Conservation (phyloP, 2,113 vertebrate genomes). For the Otocyon megalotis region DNA sequence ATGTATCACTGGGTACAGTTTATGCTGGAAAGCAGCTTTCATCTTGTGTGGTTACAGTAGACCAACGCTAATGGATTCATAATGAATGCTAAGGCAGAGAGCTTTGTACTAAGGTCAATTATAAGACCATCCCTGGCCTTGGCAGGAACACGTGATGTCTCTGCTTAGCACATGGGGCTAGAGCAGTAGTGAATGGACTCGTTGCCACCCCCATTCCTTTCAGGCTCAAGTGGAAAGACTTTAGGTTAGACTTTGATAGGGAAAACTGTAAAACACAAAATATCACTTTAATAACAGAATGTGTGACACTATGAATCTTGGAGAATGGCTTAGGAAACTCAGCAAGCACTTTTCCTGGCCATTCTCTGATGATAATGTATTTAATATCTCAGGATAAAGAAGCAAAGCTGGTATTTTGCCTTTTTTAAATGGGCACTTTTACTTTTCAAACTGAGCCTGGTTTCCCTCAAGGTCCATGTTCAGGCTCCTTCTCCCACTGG, state of each 20-base stretch:
- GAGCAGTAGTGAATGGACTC: not conserved
- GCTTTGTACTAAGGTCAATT: not conserved
- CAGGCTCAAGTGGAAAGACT: conserved; percentile 19
- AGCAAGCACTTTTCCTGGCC: not conserved
- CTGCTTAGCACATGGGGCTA: not conserved
- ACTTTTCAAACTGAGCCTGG: not conserved
- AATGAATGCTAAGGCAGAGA: not conserved
- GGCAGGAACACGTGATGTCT: not conserved
- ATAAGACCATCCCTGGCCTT: not conserved
- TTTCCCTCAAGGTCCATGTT: not conserved
- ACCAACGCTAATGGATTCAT: not conserved
- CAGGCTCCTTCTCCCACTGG: not conserved
- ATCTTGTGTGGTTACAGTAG: not conserved
- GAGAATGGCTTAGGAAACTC: conserved; percentile 19
- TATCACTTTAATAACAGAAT: conserved; percentile 35
- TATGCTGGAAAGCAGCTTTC: not conserved
- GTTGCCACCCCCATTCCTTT: not conserved
- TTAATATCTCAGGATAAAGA: not conserved
- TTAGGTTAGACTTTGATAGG: not conserved
- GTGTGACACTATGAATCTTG: not conserved
- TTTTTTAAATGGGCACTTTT: conserved; percentile 5
- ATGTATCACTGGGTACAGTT: not conserved
- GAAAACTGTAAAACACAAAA: conserved; percentile 18
- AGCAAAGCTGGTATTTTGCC: not conserved
- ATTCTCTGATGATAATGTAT: not conserved